Conservation (phyloP, 2,113 vertebrate genomes). For the Bos indicus region DNA sequence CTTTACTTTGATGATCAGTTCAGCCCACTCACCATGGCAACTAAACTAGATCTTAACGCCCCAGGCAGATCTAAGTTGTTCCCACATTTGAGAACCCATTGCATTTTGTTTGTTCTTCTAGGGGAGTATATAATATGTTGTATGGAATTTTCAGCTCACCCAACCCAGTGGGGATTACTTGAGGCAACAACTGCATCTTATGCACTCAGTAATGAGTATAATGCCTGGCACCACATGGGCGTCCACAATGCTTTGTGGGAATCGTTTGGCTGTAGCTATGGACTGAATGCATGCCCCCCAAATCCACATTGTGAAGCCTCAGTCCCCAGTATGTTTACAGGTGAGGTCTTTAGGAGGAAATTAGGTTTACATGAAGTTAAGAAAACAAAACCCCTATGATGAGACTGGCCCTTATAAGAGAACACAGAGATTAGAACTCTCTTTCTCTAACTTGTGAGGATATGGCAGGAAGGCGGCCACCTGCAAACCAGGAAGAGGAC, state of each 20-base stretch:
- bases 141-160: background rate
- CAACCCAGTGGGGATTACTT: background rate
- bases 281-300: background rate
- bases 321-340: background rate
- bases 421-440: background rate
- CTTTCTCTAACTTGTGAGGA: background rate
- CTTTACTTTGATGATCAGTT: background rate
- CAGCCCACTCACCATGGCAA: background rate
- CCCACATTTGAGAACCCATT: background rate
- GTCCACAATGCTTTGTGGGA: background rate
- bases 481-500: background rate
- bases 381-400: background rate
- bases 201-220: background rate
- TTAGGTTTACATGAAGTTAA: background rate
- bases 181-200: background rate
- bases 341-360: background rate
- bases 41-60: background rate
- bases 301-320: background rate
- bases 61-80: background rate
- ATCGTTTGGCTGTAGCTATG: background rate
- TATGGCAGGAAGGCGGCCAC: background rate
- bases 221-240: background rate
- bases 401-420: background rate
- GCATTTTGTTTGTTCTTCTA: conserved; percentile 5
- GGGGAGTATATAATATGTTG: background rate